A percentile compares a stretch with the other conserved stretches of the same genome.
phyloP scores from a whole-genome alignment of 2,888 invertebrate genomes.

The Lamproptera curius region DNA sequence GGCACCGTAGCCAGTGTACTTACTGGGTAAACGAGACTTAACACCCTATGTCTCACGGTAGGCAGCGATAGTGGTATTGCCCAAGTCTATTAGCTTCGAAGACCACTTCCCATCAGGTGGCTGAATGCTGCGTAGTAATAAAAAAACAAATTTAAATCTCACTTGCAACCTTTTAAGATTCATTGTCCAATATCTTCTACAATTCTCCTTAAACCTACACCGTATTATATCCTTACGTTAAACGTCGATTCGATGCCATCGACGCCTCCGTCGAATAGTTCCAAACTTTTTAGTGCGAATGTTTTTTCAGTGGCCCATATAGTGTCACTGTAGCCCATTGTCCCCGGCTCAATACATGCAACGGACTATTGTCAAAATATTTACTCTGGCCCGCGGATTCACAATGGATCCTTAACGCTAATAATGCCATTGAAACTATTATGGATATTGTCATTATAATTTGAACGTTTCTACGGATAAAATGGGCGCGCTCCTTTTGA shows the following conservation, averaged over 20 bases:
- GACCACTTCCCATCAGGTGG: no score
- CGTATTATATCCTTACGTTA: no score
- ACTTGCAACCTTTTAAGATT: no score
- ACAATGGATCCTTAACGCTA: constrained; percentile 64
- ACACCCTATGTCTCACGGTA: no score
- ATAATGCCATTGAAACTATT: constrained; percentile 62
- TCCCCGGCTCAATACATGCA: constrained; percentile 68
- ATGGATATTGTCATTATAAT: constrained; percentile 66
- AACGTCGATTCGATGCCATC: constrained; percentile 1
- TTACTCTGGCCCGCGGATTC: constrained; percentile 56
- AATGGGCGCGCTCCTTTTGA: constrained; percentile 40
- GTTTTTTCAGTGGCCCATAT: constrained; percentile 44
- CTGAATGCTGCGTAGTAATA: no score
- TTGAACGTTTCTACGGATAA: constrained; percentile 42
- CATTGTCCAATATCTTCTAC: background rate
- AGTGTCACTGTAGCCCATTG: constrained; percentile 48
- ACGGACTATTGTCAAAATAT: constrained; percentile 74
- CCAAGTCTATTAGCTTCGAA: no score
- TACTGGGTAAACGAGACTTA: no score
- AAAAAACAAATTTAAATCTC: no score
- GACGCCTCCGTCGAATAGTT: constrained; percentile 6
- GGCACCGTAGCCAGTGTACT: no score
- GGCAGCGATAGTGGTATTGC: no score
- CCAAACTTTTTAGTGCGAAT: constrained; percentile 18
- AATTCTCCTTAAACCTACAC: background rate